phyloP scores from a whole-genome alignment of 2,888 invertebrate species.

The Dyspetes luteomarginatus region DNA sequence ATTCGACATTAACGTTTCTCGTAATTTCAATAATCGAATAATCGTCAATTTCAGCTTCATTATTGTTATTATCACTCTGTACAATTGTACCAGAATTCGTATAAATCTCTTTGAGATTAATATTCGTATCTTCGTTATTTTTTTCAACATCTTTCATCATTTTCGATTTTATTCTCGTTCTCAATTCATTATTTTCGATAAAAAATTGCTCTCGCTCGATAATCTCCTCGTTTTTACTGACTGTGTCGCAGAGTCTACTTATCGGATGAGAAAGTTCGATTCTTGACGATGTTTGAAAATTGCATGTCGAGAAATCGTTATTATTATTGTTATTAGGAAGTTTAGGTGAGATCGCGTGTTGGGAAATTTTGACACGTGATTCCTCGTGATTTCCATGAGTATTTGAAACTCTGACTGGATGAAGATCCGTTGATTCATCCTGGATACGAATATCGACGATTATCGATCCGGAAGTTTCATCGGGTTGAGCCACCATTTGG shows the following conservation, averaged over 20 bases:
- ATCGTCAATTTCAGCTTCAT: constrained; percentile 68
- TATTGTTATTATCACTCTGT: constrained; percentile 75
- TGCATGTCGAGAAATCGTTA: constrained; percentile 56
- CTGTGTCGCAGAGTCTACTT: constrained; percentile 77
- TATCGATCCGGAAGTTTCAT: not conserved
- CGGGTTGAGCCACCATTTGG: not conserved
- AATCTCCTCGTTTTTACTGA: constrained; percentile 59
- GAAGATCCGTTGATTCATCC: not conserved
- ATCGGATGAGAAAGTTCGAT: constrained; percentile 77
- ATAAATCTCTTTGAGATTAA: constrained; percentile 30
- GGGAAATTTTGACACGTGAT: constrained; percentile 5
- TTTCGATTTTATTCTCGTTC: constrained; percentile 33
- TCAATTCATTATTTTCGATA: constrained; percentile 19
- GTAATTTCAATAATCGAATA: not conserved
- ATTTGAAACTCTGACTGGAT: not conserved
- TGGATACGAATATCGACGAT: not conserved
- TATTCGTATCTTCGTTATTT: not conserved
- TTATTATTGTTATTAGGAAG: constrained; percentile 16
- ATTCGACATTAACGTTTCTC: not conserved
- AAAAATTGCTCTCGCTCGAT: constrained; percentile 16
- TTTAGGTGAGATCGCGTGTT: constrained; percentile 43
- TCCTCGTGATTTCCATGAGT: not conserved
- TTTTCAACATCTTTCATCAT: not conserved
- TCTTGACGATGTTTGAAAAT: constrained; percentile 60
- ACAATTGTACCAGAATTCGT: constrained; percentile 40